Evolutionary conservation across 2,113 vertebrate genomes (phyloP).

Genomic region (Gulo gulo): DNA sequence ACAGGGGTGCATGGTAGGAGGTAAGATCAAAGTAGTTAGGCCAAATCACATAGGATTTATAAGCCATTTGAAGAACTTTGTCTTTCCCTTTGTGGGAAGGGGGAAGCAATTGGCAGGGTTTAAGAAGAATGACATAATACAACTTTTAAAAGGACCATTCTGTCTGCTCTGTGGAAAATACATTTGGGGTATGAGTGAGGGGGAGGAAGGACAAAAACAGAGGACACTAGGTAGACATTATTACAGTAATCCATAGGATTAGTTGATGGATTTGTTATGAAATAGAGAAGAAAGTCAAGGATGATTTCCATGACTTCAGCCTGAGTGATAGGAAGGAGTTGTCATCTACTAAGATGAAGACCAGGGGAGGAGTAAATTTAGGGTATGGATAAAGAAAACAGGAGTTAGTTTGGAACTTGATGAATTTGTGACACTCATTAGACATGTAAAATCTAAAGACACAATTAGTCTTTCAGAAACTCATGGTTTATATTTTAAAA

Average conservation of each 20-base stretch:
- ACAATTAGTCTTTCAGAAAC: background rate
- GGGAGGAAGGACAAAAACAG: background rate
- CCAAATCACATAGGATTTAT: background rate
- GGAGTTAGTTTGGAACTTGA: background rate
- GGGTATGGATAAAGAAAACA: background rate
- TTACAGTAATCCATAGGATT: background rate
- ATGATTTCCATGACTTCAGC: background rate
- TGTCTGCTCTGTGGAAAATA: background rate
- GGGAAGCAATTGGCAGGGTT: background rate
- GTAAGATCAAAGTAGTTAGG: background rate
- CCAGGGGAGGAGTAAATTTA: background rate
- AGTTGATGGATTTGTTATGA: background rate
- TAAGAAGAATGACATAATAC: background rate
- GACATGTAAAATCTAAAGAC: background rate
- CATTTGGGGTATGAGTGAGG: background rate
- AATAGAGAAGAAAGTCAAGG: background rate
- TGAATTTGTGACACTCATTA: background rate
- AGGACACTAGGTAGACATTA: background rate
- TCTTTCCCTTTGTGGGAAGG: background rate
- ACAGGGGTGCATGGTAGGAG: background rate
- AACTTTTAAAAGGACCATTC: background rate
- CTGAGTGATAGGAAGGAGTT: background rate
- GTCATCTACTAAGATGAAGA: background rate
- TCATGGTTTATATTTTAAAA: background rate
- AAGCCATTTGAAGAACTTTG: background rate